phyloP scores from a whole-genome alignment of 92 coral and sea anemone genomes.

The Porites divaricata region DNA sequence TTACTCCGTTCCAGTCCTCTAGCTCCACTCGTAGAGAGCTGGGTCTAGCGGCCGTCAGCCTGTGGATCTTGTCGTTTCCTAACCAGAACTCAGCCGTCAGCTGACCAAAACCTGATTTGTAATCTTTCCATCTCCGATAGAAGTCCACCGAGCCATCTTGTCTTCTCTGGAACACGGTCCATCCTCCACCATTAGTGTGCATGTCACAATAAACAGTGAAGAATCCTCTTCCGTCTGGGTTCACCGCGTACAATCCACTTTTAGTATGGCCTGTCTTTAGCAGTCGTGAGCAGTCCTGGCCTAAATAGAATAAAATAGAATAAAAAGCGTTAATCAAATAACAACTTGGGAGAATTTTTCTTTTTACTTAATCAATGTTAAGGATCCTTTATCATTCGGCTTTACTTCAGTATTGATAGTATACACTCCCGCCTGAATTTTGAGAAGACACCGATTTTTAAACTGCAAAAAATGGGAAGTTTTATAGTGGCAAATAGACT shows the following conservation, averaged over 20 bases:
- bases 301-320: too few relatives aligned
- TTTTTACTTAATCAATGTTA: too few relatives aligned
- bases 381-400: too few relatives aligned
- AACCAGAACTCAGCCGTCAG: slow-evolving; percentile 62
- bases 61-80: slow-evolving; percentile 64
- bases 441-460: too few relatives aligned
- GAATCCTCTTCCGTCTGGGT: slow-evolving; percentile 57
- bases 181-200: slow-evolving; percentile 63
- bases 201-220: slow-evolving; percentile 67
- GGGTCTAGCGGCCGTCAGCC: slow-evolving; percentile 47
- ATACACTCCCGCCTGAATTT: too few relatives aligned
- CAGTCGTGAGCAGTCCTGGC: too few relatives aligned
- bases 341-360: too few relatives aligned
- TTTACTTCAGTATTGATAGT: too few relatives aligned
- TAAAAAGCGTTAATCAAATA: too few relatives aligned
- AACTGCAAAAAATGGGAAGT: too few relatives aligned
- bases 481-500: too few relatives aligned
- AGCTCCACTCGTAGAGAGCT: neutral
- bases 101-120: slow-evolving; percentile 66
- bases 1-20: neutral
- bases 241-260: slow-evolving; percentile 44
- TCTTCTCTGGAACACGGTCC: slow-evolving; percentile 65
- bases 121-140: slow-evolving; percentile 49
- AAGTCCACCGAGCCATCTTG: slow-evolving; percentile 61
- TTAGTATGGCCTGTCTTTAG: slow-evolving; percentile 39